Conservation (phyloP, 2,797 vertebrate species). For the Yasuhikotakia modesta region DNA sequence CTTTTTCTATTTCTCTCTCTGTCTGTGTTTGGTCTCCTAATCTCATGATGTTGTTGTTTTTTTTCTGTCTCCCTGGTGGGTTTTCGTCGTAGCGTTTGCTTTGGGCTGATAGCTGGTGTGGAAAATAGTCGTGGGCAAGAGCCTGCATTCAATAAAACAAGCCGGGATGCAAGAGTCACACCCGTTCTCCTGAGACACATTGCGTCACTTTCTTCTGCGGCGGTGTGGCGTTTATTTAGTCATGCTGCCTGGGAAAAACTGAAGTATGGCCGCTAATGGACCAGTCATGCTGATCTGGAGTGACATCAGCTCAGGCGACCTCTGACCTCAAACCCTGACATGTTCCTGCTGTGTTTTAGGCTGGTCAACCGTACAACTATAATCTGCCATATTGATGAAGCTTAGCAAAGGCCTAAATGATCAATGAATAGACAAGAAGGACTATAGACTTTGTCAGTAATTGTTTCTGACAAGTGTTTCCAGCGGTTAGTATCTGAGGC, state of each 20-base stretch:
- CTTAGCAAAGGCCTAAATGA: conserved; percentile 37
- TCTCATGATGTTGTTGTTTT: not conserved
- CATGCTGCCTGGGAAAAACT: conserved; percentile 22
- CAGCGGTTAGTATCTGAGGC: not conserved
- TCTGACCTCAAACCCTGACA: conserved; percentile 38
- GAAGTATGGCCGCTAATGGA: not conserved
- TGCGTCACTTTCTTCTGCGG: conserved; percentile 21
- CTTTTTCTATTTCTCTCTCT: conserved; percentile 2
- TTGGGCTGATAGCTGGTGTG: conserved; percentile 9
- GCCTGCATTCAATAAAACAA: conserved; percentile 11
- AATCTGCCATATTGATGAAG: conserved; percentile 39
- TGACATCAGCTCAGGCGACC: conserved; percentile 35
- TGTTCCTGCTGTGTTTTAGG: conserved; percentile 20
- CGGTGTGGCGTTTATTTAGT: conserved; percentile 17
- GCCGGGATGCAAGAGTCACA: conserved; percentile 24
- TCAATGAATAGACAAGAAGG: conserved; percentile 33
- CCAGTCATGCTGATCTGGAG: conserved; percentile 12
- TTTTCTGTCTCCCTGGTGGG: not conserved
- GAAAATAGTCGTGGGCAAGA: conserved; percentile 6
- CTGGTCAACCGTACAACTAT: conserved; percentile 17
- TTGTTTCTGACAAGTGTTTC: conserved; percentile 15
- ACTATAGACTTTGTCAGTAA: not conserved
- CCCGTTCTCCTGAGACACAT: conserved; percentile 40
- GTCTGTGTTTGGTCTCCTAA: not conserved
- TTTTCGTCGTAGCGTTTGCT: not conserved